phyloP scores from a whole-genome alignment of 2,113 vertebrate genomes.

The Corydoras maculifer region DNA sequence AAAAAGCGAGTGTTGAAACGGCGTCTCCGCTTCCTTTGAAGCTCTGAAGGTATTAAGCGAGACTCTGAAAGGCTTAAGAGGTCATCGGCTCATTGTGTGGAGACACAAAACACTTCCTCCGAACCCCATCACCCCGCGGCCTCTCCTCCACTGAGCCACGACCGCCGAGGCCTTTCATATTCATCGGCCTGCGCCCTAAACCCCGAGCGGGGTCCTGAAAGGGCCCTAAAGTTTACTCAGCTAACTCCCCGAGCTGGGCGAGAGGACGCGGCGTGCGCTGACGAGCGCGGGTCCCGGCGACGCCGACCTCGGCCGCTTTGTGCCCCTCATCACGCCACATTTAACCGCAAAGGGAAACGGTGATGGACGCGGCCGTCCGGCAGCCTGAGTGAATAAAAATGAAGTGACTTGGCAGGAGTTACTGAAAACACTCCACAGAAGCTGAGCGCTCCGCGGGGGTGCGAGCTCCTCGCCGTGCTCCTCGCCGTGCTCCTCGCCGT shows the following conservation, averaged over 20 bases:
- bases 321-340: slow-evolving; percentile 36
- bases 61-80: slow-evolving; percentile 70
- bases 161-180: slow-evolving; percentile 67
- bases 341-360: slow-evolving; percentile 31
- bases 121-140: slow-evolving; percentile 66
- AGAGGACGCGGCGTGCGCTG: slow-evolving; percentile 35
- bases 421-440: neutral
- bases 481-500: too few species aligned
- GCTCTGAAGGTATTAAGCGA: slow-evolving; percentile 69
- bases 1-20: slow-evolving; percentile 68
- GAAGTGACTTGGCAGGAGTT: slow-evolving; percentile 26
- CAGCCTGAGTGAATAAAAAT: slow-evolving; percentile 33
- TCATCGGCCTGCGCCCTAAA: slow-evolving; percentile 68
- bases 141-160: slow-evolving; percentile 60
- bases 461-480: too few species aligned
- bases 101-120: slow-evolving; percentile 75
- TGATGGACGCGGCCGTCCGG: slow-evolving; percentile 26
- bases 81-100: slow-evolving; percentile 70
- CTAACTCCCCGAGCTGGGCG: slow-evolving; percentile 37
- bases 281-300: slow-evolving; percentile 21
- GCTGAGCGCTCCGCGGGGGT: too few species aligned
- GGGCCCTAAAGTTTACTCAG: slow-evolving; percentile 62
- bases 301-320: slow-evolving; percentile 7
- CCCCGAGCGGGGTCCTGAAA: slow-evolving; percentile 60
- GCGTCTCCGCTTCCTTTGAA: slow-evolving; percentile 67